phyloP scores from a whole-genome alignment of 2,797 vertebrate species.

The Micromesistius poutassou region DNA sequence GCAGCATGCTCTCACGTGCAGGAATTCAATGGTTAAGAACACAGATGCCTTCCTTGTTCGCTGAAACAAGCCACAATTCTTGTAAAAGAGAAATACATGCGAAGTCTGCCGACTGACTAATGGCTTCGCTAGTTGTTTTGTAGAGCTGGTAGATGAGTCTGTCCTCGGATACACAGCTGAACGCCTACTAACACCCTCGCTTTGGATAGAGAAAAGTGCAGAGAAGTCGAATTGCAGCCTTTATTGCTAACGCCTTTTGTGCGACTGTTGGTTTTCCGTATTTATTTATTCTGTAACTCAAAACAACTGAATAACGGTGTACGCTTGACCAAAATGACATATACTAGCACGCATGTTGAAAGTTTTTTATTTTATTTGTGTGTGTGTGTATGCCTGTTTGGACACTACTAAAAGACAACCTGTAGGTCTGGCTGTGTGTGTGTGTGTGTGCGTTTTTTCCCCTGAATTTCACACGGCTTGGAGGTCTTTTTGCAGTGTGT shows the following conservation, averaged over 20 bases:
- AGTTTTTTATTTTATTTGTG: conserved; percentile 65
- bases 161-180: conserved; percentile 58
- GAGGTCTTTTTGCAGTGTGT: conserved; percentile 39
- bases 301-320: conserved; percentile 63
- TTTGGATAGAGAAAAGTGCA: conserved; percentile 56
- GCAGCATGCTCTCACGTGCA: conserved; percentile 72
- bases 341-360: conserved; percentile 59
- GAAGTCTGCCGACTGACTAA: conserved; percentile 68
- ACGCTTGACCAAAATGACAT: conserved; percentile 70
- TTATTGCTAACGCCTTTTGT: conserved; percentile 68
- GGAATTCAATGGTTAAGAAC: conserved; percentile 71
- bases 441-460: conserved; percentile 31
- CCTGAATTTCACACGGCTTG: conserved; percentile 35
- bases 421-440: conserved; percentile 18
- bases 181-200: conserved; percentile 66
- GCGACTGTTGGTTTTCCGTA: conserved; percentile 70
- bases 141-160: conserved; percentile 62
- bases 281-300: conserved; percentile 77
- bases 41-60: conserved; percentile 78
- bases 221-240: conserved; percentile 59
- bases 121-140: conserved; percentile 69
- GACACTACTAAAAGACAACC: conserved; percentile 44
- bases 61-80: conserved; percentile 74
- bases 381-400: conserved; percentile 64
- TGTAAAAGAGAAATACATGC: conserved; percentile 43